Evolutionary conservation across 2,797 vertebrate species (phyloP), one percentile per base, ranked within the genome.

Genomic region (Microcaecilia unicolor): DNA sequence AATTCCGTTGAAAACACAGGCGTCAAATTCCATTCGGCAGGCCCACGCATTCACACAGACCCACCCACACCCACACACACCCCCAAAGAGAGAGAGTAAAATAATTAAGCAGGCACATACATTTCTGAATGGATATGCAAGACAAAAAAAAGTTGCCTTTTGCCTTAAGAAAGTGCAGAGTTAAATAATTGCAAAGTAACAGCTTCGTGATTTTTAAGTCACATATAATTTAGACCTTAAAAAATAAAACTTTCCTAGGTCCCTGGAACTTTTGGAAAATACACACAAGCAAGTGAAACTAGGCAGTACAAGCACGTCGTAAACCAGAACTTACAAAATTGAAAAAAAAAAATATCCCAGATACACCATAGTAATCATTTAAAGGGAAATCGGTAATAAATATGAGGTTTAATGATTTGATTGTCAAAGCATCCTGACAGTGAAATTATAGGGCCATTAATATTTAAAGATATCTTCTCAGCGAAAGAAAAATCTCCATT

Each of bases 1-100:
- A 80, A 83, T 88, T 84, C 83, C 85, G 84, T 74, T 82, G 77
- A 78, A 81, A 87, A 89, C 84, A 90, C 76, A 83, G 85, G 90
- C 85, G 89, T 85, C 86, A 37, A 56, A 52, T 55, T 55, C 35
- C 64, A 48, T 63, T 59, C 51, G 49, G 58, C 64, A n/a, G n/a
- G n/a, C n/a, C n/a, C n/a, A n/a, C n/a, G n/a, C n/a, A n/a, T n/a
- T n/a, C n/a, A 48, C 39, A 44, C 48, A 9, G 6, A 9, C 6
- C 6, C 21, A 6, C 21, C 6, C 21, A 21, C 6, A 6, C 6
- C 9, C 59, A 65, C 63, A 62, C 66, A 61, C 63, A 46, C n/a
- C n/a, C n/a, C n/a, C n/a, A 64, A 49, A 34, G 67, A 14, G 51
- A 55, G n/a, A n/a, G n/a, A n/a, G n/a, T n/a, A 8, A 18, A 21